Evolutionary conservation across 2,888 invertebrate species (phyloP), one percentile per base, ranked within the genome.

Genomic region (Drosophila suboccidentalis): DNA sequence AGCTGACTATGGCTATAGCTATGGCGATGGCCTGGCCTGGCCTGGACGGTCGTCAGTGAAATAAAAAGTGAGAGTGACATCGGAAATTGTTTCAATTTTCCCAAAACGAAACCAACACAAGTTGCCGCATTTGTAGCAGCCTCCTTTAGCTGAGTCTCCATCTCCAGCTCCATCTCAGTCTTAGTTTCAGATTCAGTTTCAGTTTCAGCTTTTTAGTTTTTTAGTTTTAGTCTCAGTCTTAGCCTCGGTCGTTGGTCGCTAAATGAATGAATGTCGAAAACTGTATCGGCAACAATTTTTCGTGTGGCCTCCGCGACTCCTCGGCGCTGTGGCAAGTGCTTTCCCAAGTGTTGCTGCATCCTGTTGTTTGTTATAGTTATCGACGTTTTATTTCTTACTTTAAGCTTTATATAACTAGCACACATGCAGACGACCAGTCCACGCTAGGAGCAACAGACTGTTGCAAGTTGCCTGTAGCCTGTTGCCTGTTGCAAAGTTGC

Each of bases 61-160:
- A 80, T 87, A 87, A 90, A 91, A 91, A 91, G 91, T 91, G 91
- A 91, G 91, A 91, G 91, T 91, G 91, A 91, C 91, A 91, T 91
- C 91, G 91, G 91, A 91, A 91, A 91, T 91, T 91, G 91, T 91
- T 91, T 91, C 91, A 89, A 89, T 91, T 91, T 91, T 90, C 80
- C 87, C 71, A 78, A 89, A 89, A 89, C 84, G 87, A 84, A 85
- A 78, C 66, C 80, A 82, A 75, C 81, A 58, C 78, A 81, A 73
- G 78, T 65, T 77, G 82, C 78, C 74, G 82, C 86, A 77, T 74
- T 77, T 74, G 83, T 66, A 15, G 41, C 55, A 59, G 65, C 49
- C 41, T 55, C 51, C 49, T 49, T 49, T 29, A 43, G 43, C 15
- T 11, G 10, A 47, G 61, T 17, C 22, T 26, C 15, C 38, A 26